These are phyloP conservation scores for Hyla sarda DNA, from an alignment of 2,113 vertebrate species.

Conservation along the genomic window DNA sequence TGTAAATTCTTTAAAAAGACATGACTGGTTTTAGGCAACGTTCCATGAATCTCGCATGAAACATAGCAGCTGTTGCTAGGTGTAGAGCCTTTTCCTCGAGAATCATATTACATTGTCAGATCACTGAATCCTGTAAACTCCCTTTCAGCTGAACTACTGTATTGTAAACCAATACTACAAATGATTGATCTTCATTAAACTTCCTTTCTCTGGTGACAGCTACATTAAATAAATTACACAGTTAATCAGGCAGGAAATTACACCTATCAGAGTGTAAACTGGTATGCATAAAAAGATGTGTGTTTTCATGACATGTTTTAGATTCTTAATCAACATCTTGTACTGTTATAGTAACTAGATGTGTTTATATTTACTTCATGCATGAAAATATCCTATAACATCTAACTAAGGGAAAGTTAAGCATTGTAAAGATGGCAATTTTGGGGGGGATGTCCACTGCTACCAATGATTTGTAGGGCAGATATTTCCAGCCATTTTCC, in stretches of 20 bases:
- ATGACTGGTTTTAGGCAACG: conserved; percentile 28
- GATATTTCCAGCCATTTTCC: too few species aligned
- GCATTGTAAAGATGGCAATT: too few species aligned
- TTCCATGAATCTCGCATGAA: not conserved
- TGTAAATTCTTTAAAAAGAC: conserved; percentile 21
- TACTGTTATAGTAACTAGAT: not conserved
- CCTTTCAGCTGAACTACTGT: conserved; percentile 35
- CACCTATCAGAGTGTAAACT: conserved; percentile 19
- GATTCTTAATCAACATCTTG: not conserved
- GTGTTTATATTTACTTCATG: too few species aligned
- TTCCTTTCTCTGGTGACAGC: conserved; percentile 48
- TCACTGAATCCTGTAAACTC: conserved; percentile 39
- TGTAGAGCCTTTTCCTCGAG: conserved; percentile 43
- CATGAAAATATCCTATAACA: too few species aligned
- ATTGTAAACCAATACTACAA: conserved; percentile 49
- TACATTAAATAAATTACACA: conserved; percentile 50
- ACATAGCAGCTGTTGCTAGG: conserved; percentile 52
- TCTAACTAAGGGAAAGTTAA: too few species aligned
- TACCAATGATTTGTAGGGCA: too few species aligned
- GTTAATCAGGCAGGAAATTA: conserved; percentile 38
- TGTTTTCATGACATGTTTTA: not conserved
- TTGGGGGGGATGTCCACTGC: too few species aligned
- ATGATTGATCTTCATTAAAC: conserved; percentile 45
- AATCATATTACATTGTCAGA: conserved; percentile 53
- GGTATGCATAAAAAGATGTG: not conserved